Percentiles rank a stretch among this genome's conserved stretches.
Conservation (phyloP, 2,888 invertebrate genomes). For the Andrena minutula region DNA sequence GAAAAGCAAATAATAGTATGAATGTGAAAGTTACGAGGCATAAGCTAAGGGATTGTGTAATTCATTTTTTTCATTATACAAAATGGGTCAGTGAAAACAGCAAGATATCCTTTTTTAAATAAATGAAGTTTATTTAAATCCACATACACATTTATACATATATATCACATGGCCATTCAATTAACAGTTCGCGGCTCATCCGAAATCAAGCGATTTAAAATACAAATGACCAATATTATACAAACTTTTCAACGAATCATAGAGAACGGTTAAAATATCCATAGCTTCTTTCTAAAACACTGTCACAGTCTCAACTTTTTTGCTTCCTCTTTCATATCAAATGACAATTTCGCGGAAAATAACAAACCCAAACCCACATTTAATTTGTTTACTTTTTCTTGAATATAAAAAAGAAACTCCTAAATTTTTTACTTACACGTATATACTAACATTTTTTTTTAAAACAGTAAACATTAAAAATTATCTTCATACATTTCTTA, state of each 20-base stretch:
- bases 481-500: slow-evolving; percentile 14
- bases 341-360: neutral
- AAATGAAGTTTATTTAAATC: slow-evolving; percentile 44
- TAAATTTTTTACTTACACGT: neutral
- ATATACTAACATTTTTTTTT: neutral
- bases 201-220: slow-evolving; percentile 1
- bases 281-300: slow-evolving; percentile 15
- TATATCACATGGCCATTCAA: slow-evolving; percentile 25
- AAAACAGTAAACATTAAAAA: slow-evolving; percentile 9
- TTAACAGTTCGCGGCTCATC: neutral
- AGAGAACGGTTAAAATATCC: neutral
- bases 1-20: slow-evolving; percentile 15
- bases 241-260: neutral
- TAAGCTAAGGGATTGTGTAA: slow-evolving; percentile 11
- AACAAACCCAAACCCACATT: slow-evolving; percentile 18
- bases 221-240: neutral
- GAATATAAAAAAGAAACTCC: slow-evolving; percentile 14
- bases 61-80: slow-evolving; percentile 27
- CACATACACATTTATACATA: slow-evolving; percentile 33
- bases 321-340: slow-evolving; percentile 3
- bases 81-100: slow-evolving; percentile 9
- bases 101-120: slow-evolving; percentile 29
- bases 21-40: slow-evolving; percentile 3
- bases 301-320: neutral
- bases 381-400: slow-evolving; percentile 26